A percentile compares a stretch with the other conserved stretches of the same genome.
Evolutionary conservation across 1,140 invertebrate species (phyloP).

Genomic region (Thaumatotibia leucotreta): DNA sequence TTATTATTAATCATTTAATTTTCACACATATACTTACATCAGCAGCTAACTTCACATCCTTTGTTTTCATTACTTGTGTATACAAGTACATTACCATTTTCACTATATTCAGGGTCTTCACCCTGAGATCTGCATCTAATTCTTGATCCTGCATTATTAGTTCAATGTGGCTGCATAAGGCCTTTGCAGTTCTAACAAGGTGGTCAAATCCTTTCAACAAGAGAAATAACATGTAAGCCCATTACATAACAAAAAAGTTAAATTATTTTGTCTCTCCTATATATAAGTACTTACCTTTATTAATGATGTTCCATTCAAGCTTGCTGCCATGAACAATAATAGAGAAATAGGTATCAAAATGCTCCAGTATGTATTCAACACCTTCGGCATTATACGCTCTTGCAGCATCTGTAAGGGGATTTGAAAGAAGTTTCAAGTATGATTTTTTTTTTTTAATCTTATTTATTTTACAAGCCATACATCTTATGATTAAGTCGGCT

Average conservation of each 20-base stretch:
- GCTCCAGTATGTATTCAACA: constrained; percentile 81
- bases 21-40: constrained; percentile 51
- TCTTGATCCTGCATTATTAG: constrained; percentile 73
- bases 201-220: constrained; percentile 75
- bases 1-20: background rate
- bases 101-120: constrained; percentile 77
- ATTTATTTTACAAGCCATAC: too few relatives aligned
- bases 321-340: constrained; percentile 78
- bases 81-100: constrained; percentile 84
- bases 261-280: too few relatives aligned
- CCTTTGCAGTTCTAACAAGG: constrained; percentile 73
- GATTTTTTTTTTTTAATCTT: too few relatives aligned
- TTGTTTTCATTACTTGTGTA: constrained; percentile 80
- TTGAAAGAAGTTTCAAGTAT: constrained; percentile 7
- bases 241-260: constrained; percentile 18
- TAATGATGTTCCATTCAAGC: constrained; percentile 74
- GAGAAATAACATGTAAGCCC: constrained; percentile 17
- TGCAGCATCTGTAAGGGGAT: constrained; percentile 76
- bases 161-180: constrained; percentile 72
- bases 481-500: too few relatives aligned
- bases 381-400: constrained; percentile 74
- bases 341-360: constrained; percentile 85
- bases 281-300: too few relatives aligned
- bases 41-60: constrained; percentile 76
- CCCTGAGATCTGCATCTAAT: constrained; percentile 61